A percentile compares a stretch with the other conserved stretches of the same genome.
phyloP scores from a whole-genome alignment of 2,797 vertebrate species.

The Galago senegalensis region DNA sequence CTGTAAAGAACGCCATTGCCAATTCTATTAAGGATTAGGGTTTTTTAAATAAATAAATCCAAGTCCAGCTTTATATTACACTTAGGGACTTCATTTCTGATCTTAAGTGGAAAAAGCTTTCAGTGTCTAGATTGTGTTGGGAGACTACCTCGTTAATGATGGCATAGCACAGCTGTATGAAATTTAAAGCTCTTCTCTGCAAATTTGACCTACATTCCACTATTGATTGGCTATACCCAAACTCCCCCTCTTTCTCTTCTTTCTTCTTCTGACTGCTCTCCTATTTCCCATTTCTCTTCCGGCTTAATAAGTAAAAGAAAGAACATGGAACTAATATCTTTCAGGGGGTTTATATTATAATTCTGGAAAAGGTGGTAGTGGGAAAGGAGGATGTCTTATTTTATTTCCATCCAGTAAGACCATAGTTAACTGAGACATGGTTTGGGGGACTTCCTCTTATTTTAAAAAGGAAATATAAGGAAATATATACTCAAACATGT shows the following conservation, averaged over 20 bases:
- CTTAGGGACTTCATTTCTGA: conserved; percentile 14
- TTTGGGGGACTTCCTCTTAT: conserved; percentile 32
- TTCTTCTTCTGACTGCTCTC: neutral
- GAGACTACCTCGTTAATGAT: neutral
- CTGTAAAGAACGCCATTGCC: neutral
- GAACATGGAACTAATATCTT: neutral
- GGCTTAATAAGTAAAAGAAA: conserved; percentile 10
- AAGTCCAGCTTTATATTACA: neutral
- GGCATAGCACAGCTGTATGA: neutral
- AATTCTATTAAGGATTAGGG: neutral
- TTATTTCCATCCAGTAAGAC: neutral
- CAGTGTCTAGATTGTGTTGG: neutral
- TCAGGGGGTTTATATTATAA: neutral
- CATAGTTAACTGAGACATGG: conserved; percentile 29
- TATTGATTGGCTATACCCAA: neutral
- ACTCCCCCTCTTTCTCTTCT: neutral
- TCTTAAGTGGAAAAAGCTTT: neutral
- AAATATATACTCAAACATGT: conserved; percentile 44
- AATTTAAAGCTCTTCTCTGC: neutral
- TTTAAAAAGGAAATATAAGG: conserved; percentile 43
- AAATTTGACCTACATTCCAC: neutral
- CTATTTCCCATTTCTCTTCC: conserved; percentile 6
- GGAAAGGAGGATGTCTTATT: neutral
- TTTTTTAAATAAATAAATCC: neutral
- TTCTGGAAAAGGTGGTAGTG: neutral